A percentile compares a stretch with the other conserved stretches of the same genome.
These are phyloP conservation scores for Trinectes maculatus DNA, from an alignment of 2,113 vertebrate genomes.

Conservation along the genomic window DNA sequence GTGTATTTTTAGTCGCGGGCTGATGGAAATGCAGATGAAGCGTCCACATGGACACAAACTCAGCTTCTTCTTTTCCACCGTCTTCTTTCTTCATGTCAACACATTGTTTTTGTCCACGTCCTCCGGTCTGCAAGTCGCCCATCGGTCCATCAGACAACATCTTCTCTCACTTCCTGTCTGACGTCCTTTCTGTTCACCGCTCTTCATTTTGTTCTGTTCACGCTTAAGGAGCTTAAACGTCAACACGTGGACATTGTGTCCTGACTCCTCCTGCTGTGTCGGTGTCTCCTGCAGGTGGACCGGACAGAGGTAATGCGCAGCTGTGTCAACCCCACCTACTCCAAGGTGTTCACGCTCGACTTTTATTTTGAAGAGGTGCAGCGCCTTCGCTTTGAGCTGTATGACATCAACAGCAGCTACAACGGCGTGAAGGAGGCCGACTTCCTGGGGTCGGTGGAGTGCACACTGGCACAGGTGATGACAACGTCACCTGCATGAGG, in stretches of 20 bases:
- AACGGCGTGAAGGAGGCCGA: slow-evolving; percentile 91
- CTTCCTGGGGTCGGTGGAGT: slow-evolving; percentile 95
- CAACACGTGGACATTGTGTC: background rate
- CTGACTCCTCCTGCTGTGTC: background rate
- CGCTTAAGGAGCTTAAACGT: too few species aligned
- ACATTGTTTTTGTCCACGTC: too few species aligned
- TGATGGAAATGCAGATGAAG: slow-evolving; percentile 1
- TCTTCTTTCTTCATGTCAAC: background rate
- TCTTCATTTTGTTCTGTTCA: too few species aligned
- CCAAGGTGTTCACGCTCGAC: slow-evolving; percentile 95
- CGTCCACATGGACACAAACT: background rate
- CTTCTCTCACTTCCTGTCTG: background rate
- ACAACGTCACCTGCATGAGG: background rate
- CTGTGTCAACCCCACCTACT: slow-evolving; percentile 92
- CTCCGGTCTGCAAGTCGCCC: too few species aligned
- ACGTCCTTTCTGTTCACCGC: background rate
- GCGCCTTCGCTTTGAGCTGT: slow-evolving; percentile 91
- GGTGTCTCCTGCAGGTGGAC: slow-evolving; percentile 86
- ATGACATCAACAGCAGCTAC: slow-evolving; percentile 92
- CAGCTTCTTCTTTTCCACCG: background rate
- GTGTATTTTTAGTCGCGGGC: slow-evolving; percentile 44
- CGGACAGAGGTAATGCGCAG: slow-evolving; percentile 95
- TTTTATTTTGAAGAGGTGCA: slow-evolving; percentile 98
- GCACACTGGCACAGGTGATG: slow-evolving; percentile 92
- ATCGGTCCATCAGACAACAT: too few species aligned